phyloP scores from a whole-genome alignment of 2,888 invertebrate species.

The Metallyticus violacea region DNA sequence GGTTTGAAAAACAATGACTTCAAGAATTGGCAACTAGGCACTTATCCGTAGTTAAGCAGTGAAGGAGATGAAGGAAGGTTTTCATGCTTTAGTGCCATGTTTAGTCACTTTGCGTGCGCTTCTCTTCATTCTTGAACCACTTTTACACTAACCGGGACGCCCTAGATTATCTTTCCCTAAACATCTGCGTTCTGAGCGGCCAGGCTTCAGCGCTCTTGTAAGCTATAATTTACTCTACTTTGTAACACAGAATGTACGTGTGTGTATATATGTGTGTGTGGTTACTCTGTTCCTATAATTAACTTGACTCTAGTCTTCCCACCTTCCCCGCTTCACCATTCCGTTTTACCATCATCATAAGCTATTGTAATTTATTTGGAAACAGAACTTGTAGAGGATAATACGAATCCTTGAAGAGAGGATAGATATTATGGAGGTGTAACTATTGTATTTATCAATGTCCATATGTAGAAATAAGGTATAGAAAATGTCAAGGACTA shows the following conservation, averaged over 20 bases:
- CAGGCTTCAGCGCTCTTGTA: slow-evolving; percentile 1
- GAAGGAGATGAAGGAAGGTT: too few species aligned
- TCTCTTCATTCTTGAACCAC: not conserved
- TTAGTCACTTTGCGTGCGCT: too few species aligned
- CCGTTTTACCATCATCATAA: not conserved
- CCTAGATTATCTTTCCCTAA: not conserved
- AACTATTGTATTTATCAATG: not conserved
- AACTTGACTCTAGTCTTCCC: not conserved
- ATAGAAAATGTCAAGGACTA: not conserved
- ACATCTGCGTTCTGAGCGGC: not conserved
- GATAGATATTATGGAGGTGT: not conserved
- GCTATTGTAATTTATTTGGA: slow-evolving; percentile 2
- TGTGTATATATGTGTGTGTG: too few species aligned
- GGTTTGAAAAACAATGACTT: too few species aligned
- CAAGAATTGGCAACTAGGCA: too few species aligned
- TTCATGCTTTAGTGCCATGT: too few species aligned
- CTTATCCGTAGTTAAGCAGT: too few species aligned
- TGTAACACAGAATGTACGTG: not conserved
- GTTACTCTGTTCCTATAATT: slow-evolving; percentile 6
- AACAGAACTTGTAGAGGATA: not conserved
- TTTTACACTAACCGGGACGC: not conserved
- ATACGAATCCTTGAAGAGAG: not conserved
- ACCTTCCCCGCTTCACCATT: too few species aligned
- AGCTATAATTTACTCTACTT: slow-evolving; percentile 9
- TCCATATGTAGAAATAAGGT: not conserved